Conservation (phyloP, 2,888 invertebrate genomes). For the Pheosia gnoma region DNA sequence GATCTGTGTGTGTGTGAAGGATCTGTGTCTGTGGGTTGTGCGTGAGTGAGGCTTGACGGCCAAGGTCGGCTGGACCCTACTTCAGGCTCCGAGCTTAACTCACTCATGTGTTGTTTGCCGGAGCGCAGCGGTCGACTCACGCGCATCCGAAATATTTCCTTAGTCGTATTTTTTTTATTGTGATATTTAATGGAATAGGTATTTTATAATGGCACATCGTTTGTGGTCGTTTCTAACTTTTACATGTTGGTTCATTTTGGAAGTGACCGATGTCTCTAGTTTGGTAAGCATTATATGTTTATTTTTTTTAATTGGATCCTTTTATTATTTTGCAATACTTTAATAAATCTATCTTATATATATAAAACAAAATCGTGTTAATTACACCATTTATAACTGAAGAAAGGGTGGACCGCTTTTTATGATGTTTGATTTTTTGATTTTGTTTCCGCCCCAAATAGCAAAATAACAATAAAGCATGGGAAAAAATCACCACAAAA, state of each 20-base stretch:
- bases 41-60: slow-evolving; percentile 67
- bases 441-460: too few relatives aligned
- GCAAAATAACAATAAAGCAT: too few relatives aligned
- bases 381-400: too few relatives aligned
- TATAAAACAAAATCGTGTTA: too few relatives aligned
- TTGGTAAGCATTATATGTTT: slow-evolving; percentile 52
- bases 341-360: too few relatives aligned
- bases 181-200: slow-evolving; percentile 11
- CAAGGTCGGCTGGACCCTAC: slow-evolving; percentile 69
- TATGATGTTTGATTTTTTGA: too few relatives aligned
- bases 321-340: too few relatives aligned
- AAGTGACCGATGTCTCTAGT: slow-evolving; percentile 59
- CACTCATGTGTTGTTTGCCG: slow-evolving; percentile 33
- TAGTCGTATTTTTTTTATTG: slow-evolving; percentile 19
- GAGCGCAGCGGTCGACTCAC: slow-evolving; percentile 27
- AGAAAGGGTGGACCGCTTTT: too few relatives aligned
- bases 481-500: too few relatives aligned
- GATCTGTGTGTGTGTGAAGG: slow-evolving; percentile 50
- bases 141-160: slow-evolving; percentile 14
- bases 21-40: slow-evolving; percentile 43
- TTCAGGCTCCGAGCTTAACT: slow-evolving; percentile 38
- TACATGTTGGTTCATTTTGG: slow-evolving; percentile 58
- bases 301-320: slow-evolving; percentile 6
- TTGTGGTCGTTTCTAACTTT: slow-evolving; percentile 54
- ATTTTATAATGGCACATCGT: slow-evolving; percentile 40